Conservation (phyloP, 2,888 invertebrate genomes). For the Euplexia lucipara region DNA sequence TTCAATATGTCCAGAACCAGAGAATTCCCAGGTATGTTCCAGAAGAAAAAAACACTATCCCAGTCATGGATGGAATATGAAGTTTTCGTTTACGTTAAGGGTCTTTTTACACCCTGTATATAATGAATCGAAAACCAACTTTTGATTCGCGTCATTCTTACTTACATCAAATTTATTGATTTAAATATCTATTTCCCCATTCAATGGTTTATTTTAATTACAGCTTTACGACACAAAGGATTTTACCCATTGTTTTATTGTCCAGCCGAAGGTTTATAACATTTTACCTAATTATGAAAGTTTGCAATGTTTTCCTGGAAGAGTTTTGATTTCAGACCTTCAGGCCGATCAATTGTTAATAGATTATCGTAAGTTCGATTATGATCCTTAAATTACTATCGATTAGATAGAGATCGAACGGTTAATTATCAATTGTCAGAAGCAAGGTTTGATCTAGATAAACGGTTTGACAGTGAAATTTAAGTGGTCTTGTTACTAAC, state of each 20-base stretch:
- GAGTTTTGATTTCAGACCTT: conserved; percentile 24
- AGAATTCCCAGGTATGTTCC: too few relatives aligned
- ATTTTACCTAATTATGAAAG: conserved; percentile 5
- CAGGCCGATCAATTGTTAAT: conserved; percentile 10
- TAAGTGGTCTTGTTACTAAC: conserved; percentile 7
- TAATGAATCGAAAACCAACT: too few relatives aligned
- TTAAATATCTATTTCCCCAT: too few relatives aligned
- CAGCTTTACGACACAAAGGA: neutral
- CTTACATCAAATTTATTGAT: too few relatives aligned
- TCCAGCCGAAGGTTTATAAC: conserved; percentile 7
- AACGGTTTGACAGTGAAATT: conserved; percentile 40
- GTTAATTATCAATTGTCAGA: conserved; percentile 19
- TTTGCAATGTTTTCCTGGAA: conserved; percentile 13
- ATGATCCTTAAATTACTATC: conserved; percentile 28
- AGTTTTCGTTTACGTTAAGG: too few relatives aligned
- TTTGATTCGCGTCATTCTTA: too few relatives aligned
- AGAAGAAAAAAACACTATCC: too few relatives aligned
- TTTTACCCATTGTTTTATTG: conserved; percentile 24
- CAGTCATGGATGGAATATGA: too few relatives aligned
- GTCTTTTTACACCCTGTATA: too few relatives aligned
- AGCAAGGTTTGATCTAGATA: conserved; percentile 32
- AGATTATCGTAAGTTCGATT: conserved; percentile 14
- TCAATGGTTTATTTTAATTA: neutral
- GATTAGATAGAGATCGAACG: conserved; percentile 15
- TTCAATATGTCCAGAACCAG: too few relatives aligned